Evolutionary conservation across 2,888 invertebrate species (phyloP), one percentile per base, ranked within the genome.

Genomic region (Troides oblongomaculatus): DNA sequence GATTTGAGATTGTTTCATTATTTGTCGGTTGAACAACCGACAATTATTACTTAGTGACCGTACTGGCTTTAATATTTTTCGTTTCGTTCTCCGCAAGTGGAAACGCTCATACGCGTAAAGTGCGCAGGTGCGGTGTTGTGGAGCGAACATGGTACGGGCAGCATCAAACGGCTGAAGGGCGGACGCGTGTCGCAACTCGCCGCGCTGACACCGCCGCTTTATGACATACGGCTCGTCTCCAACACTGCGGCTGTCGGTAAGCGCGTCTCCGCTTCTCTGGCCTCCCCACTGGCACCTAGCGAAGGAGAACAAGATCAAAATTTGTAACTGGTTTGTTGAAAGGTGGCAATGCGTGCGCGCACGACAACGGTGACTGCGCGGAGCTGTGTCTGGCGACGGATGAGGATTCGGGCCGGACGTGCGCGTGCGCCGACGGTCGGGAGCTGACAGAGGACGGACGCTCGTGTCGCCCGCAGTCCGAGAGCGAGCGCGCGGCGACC

Each of bases 341-440:
- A 85, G 87, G 87, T 2, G 72, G 76, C 71, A 89, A 89, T 82
- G 77, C 78, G 72, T 90, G 90, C 77, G 82, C 84, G 73, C 73
- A 72, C 72, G 66, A 78, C 69, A 86, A 87, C 83, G 90, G 90
- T 77, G 89, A 93, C 57, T 97, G 97, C 84, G 92, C 94, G 0
- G 95, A 96, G 77, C 89, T 97, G 76, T 97, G 97, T 86, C 88
- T 97, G 74, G 92, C 94, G 17, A 93, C 93, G 46, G 94, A 94
- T 6, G 84, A 12, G n/a, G 53, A 72, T 14, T 5, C 7, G 18
- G 53, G 53, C n/a, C 95, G 96, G 84, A 92, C 94, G 95, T 95
- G 12, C 95, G 76, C 89, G 93, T 75, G 73, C 73, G 73, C 72
- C 57, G 69, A 61, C 57, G 73, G 64, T 43, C 70, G 71, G 46